phyloP scores from a whole-genome alignment of 2,113 vertebrate species.

The Eurypyga helias region DNA sequence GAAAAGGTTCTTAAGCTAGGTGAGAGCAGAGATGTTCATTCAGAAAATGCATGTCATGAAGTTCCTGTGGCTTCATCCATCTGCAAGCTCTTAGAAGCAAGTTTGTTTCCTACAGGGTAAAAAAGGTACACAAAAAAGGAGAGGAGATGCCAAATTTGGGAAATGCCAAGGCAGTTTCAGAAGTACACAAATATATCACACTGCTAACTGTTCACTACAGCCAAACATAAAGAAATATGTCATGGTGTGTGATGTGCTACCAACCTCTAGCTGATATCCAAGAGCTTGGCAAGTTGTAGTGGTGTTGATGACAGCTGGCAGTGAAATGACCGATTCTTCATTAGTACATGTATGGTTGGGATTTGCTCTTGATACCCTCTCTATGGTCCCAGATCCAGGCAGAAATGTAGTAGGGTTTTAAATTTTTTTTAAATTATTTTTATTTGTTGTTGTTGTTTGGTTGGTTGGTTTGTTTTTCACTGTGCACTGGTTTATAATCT shows the following conservation, averaged over 20 bases:
- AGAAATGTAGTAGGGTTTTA: too few relatives aligned
- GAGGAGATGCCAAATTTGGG: not conserved
- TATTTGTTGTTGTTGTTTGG: not conserved
- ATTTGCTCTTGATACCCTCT: not conserved
- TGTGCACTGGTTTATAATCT: not conserved
- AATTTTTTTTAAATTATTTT: too few relatives aligned
- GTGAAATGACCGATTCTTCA: not conserved
- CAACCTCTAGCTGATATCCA: not conserved
- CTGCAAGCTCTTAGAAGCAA: not conserved
- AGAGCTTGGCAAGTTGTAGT: not conserved
- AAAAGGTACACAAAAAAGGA: not conserved
- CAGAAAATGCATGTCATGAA: not conserved
- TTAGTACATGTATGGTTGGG: not conserved
- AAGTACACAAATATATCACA: not conserved
- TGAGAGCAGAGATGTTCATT: not conserved
- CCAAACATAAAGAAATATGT: constrained; percentile 14
- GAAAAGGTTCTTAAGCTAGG: not conserved
- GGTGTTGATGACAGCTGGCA: not conserved
- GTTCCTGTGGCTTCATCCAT: not conserved
- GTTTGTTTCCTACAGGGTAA: not conserved
- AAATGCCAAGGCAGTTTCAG: not conserved
- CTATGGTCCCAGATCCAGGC: not conserved
- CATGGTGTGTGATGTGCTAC: not conserved
- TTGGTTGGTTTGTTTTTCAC: not conserved
- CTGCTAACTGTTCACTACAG: not conserved